A percentile compares a stretch with the other conserved stretches of the same genome.
Evolutionary conservation across 1,140 invertebrate genomes (phyloP).

Genomic region (Temnothorax nylanderi): DNA sequence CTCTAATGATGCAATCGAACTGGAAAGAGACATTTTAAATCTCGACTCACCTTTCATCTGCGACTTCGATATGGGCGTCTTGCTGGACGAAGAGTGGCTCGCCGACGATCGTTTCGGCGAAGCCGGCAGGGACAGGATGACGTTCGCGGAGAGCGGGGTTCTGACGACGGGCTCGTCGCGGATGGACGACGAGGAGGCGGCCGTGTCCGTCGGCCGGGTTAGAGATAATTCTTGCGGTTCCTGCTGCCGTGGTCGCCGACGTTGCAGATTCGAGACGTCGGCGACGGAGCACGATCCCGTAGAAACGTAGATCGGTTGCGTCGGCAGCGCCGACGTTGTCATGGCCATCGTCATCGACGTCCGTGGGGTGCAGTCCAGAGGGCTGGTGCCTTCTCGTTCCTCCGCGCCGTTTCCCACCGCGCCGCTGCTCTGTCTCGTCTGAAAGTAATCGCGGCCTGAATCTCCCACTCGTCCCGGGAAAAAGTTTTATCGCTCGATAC

Average conservation of each 20-base stretch:
- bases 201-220: not conserved
- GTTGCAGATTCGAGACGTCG: conserved; percentile 55
- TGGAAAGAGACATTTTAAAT: not conserved
- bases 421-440: conserved; percentile 83
- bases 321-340: conserved; percentile 45
- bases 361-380: conserved; percentile 75
- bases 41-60: conserved; percentile 90
- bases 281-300: conserved; percentile 57
- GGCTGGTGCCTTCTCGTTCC: conserved; percentile 73
- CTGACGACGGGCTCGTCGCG: conserved; percentile 68
- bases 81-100: conserved; percentile 79
- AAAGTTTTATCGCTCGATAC: not conserved
- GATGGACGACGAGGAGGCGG: conserved; percentile 60
- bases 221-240: conserved; percentile 18
- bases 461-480: not conserved
- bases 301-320: conserved; percentile 54
- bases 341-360: conserved; percentile 64
- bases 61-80: conserved; percentile 89
- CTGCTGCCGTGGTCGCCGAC: conserved; percentile 28
- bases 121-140: conserved; percentile 78
- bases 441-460: conserved; percentile 54
- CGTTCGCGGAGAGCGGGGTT: conserved; percentile 65
- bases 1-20: not conserved
- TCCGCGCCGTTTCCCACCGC: conserved; percentile 74
- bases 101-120: conserved; percentile 79